Evolutionary conservation across 1,140 invertebrate genomes (phyloP).

Genomic region (Eubasilissa regina): DNA sequence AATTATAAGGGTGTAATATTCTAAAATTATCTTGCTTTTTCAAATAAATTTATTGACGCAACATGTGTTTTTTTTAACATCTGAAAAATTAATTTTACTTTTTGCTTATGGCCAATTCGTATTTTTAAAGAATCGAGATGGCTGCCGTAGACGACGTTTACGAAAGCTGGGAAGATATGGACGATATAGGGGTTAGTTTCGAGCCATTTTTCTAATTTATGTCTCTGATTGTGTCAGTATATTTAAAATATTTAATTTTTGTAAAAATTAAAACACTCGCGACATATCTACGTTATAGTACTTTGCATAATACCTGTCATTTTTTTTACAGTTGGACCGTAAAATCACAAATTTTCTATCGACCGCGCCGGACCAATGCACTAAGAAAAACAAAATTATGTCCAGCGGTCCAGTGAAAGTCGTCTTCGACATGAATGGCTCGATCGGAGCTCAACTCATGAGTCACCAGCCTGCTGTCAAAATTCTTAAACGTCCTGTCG

Average conservation of each 20-base stretch:
- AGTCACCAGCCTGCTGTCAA: slow-evolving; percentile 80
- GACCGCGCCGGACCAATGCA: slow-evolving; percentile 14
- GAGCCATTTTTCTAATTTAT: not conserved
- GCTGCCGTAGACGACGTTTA: slow-evolving; percentile 72
- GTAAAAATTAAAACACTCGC: not conserved
- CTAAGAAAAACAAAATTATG: slow-evolving; percentile 20
- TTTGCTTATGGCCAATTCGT: slow-evolving; percentile 1
- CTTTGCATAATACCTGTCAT: slow-evolving; percentile 50
- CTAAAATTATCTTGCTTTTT: too few species aligned
- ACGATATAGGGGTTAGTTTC: slow-evolving; percentile 76
- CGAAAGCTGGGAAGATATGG: slow-evolving; percentile 90
- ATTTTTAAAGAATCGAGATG: slow-evolving; percentile 64
- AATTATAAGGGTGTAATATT: too few species aligned
- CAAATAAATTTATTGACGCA: too few species aligned
- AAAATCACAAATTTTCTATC: slow-evolving; percentile 41
- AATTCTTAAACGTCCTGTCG: slow-evolving; percentile 82
- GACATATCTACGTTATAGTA: not conserved
- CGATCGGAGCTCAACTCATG: slow-evolving; percentile 44
- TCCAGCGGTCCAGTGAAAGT: slow-evolving; percentile 37
- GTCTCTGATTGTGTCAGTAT: slow-evolving; percentile 18
- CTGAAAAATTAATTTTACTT: too few species aligned
- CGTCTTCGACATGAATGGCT: slow-evolving; percentile 37
- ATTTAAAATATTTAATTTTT: not conserved
- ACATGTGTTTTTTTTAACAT: too few species aligned
- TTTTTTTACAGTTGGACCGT: slow-evolving; percentile 48